These are phyloP conservation scores for Chamaea fasciata DNA, from an alignment of 2,113 vertebrate species.

Conservation along the genomic window DNA sequence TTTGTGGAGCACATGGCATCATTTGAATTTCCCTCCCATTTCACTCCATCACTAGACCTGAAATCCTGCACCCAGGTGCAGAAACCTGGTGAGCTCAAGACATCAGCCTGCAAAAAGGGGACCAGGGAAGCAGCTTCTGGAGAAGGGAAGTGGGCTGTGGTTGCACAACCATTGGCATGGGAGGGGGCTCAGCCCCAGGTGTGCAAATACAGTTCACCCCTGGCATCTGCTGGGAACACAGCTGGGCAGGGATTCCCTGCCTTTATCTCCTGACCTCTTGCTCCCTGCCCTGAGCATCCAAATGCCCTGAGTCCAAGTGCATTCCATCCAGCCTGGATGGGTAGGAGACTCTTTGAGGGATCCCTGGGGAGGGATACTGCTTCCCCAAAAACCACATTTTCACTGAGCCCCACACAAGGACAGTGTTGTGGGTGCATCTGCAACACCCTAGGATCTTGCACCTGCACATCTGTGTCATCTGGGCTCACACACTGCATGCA, in stretches of 20 bases:
- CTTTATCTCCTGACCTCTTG: conserved; percentile 19
- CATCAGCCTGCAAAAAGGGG: neutral
- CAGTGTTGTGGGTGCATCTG: neutral
- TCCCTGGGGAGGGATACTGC: neutral
- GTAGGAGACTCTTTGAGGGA: accelerated
- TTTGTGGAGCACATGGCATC: neutral
- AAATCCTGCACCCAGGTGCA: neutral
- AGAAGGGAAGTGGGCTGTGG: neutral
- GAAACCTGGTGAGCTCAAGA: neutral
- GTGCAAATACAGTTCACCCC: neutral
- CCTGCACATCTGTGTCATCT: neutral
- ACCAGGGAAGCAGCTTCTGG: neutral
- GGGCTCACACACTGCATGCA: neutral
- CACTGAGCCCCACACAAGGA: neutral
- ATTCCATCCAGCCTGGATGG: neutral
- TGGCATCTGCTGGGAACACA: neutral
- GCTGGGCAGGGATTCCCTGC: neutral
- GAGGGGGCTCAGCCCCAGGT: neutral
- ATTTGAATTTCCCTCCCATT: neutral
- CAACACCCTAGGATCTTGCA: accelerated
- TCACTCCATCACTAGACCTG: neutral
- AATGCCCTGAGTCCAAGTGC: neutral
- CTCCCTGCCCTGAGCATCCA: neutral
- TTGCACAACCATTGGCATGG: accelerated
- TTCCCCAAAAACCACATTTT: accelerated